phyloP scores from a whole-genome alignment of 2,113 vertebrate genomes.

The Puffinus mauretanicus region DNA sequence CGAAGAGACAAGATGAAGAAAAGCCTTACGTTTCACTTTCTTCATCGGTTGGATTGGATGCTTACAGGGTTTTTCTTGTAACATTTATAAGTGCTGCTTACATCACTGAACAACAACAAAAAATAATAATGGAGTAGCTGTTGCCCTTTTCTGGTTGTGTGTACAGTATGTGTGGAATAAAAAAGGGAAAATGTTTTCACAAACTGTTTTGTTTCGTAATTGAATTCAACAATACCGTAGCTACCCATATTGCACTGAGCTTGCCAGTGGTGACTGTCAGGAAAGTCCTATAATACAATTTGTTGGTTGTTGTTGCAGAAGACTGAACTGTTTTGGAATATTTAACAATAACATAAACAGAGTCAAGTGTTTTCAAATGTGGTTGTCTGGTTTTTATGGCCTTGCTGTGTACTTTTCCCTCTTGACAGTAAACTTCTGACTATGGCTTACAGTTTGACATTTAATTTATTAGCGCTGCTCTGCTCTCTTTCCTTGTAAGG shows the following conservation, averaged over 20 bases:
- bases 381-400: constrained; percentile 96
- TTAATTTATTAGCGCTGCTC: constrained; percentile 99
- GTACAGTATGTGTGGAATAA: constrained; percentile 88
- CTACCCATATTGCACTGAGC: constrained; percentile 98
- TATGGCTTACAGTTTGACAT: constrained; percentile 93
- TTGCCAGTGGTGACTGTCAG: constrained; percentile 94
- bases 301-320: constrained; percentile 93
- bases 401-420: constrained; percentile 87
- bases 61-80: constrained; percentile 99
- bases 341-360: constrained; percentile 92
- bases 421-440: constrained; percentile 90
- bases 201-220: constrained; percentile 95
- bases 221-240: constrained; percentile 91
- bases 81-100: constrained; percentile 99
- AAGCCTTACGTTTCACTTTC: constrained; percentile 99
- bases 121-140: constrained; percentile 91
- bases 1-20: constrained; percentile 93
- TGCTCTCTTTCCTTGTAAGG: constrained; percentile 87
- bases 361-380: constrained; percentile 94
- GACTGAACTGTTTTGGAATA: constrained; percentile 98
- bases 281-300: constrained; percentile 90
- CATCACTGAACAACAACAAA: constrained; percentile 89
- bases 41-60: constrained; percentile 94
- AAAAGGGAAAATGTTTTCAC: constrained; percentile 87
- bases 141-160: constrained; percentile 84